A percentile compares a stretch with the other conserved stretches of the same genome.
These are phyloP conservation scores for Pachliopta kotzebuea DNA, from an alignment of 2,888 invertebrate species.

Conservation along the genomic window DNA sequence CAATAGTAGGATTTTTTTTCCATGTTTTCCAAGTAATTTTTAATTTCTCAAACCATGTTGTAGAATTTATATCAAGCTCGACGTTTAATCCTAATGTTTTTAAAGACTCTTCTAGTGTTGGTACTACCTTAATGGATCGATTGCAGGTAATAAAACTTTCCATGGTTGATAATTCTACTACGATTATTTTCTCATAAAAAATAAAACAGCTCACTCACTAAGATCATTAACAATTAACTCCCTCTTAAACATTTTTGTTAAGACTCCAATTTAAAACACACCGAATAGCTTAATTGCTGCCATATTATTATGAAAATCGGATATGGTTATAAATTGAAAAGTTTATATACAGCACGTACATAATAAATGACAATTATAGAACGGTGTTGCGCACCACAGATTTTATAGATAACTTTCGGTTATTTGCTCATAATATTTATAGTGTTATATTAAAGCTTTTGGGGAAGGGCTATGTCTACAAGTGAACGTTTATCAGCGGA, in stretches of 20 bases:
- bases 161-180: conserved; percentile 36
- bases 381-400: background rate
- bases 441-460: background rate
- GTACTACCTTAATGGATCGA: conserved; percentile 72
- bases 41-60: conserved; percentile 66
- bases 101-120: conserved; percentile 68
- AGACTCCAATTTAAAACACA: background rate
- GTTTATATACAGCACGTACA: background rate
- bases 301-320: background rate
- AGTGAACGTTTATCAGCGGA: too few relatives aligned
- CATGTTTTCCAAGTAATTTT: conserved; percentile 70
- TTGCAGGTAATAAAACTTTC: conserved; percentile 55
- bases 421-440: too few relatives aligned
- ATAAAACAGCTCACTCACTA: background rate
- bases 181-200: background rate
- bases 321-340: background rate
- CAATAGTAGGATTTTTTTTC: conserved; percentile 79
- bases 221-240: background rate
- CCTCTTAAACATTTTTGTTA: background rate
- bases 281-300: background rate
- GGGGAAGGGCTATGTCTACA: too few relatives aligned
- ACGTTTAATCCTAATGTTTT: conserved; percentile 61
- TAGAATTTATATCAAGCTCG: conserved; percentile 59
- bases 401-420: background rate
- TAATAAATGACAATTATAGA: background rate